Percentiles rank a stretch among this genome's conserved stretches.
phyloP scores from a whole-genome alignment of 92 coral and sea anemone species.

The Nematostella vectensis region DNA sequence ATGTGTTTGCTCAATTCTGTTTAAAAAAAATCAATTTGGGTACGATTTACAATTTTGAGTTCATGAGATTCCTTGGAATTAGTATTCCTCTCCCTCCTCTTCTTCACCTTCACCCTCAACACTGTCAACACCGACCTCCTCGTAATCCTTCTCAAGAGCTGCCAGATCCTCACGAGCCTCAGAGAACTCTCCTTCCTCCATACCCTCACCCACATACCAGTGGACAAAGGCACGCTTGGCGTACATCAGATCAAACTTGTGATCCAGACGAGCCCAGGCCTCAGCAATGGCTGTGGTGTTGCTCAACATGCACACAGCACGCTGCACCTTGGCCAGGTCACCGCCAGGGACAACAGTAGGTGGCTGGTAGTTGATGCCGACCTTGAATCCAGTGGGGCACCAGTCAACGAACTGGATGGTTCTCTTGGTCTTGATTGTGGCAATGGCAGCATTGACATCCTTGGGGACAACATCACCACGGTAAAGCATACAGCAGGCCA shows the following conservation, averaged over 20 bases:
- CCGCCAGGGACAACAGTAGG: neutral
- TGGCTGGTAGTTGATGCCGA: slow-evolving; percentile 2
- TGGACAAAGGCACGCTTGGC: neutral
- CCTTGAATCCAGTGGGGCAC: neutral
- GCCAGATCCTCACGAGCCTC: slow-evolving; percentile 70
- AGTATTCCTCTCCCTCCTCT: slow-evolving; percentile 40
- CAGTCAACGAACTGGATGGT: neutral
- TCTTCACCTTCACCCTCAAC: too few relatives aligned
- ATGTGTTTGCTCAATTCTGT: too few relatives aligned
- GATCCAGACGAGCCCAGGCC: slow-evolving; percentile 3
- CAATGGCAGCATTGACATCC: slow-evolving; percentile 60
- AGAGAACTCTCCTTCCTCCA: slow-evolving; percentile 37
- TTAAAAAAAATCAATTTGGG: too few relatives aligned
- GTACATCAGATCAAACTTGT: neutral
- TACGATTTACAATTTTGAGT: too few relatives aligned
- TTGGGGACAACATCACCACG: slow-evolving; percentile 57
- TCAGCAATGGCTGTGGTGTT: neutral
- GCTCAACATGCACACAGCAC: slow-evolving; percentile 2
- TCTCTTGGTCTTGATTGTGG: slow-evolving; percentile 29
- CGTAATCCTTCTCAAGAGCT: too few relatives aligned
- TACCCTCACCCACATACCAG: neutral
- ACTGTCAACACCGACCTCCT: too few relatives aligned
- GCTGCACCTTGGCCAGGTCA: slow-evolving; percentile 1
- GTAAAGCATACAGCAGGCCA: neutral
- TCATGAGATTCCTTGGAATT: too few relatives aligned